Percentiles rank a stretch among this genome's conserved stretches.
Conservation (phyloP, 2,113 vertebrate genomes). For the Passerina amoena region DNA sequence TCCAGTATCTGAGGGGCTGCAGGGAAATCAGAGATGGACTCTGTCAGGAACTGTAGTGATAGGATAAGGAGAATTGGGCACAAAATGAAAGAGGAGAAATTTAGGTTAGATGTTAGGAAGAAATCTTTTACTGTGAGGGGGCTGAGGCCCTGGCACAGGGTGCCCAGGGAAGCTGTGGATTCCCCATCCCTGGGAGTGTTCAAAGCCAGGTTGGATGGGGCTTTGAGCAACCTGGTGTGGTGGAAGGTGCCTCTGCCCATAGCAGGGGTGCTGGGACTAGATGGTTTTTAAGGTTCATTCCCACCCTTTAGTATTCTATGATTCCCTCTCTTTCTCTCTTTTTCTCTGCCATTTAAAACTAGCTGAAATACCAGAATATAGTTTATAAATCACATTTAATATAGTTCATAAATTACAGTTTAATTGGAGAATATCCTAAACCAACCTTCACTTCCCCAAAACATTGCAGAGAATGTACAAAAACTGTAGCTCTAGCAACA, state of each 20-base stretch:
- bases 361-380: background rate
- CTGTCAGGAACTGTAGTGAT: background rate
- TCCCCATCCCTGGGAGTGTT: accelerated
- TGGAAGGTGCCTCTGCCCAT: background rate
- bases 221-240: background rate
- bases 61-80: background rate
- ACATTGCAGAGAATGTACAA: background rate
- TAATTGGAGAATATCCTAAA: background rate
- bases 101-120: background rate
- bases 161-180: background rate
- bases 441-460: background rate
- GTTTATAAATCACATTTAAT: background rate
- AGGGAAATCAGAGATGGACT: background rate
- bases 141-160: background rate
- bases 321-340: background rate
- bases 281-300: background rate
- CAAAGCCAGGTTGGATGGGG: background rate
- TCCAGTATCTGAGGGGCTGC: background rate
- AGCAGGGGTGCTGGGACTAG: background rate
- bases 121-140: accelerated
- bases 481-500: background rate
- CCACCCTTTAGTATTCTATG: background rate
- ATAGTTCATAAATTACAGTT: background rate
- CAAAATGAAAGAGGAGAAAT: background rate
- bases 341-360: background rate